Conservation (phyloP, 2,888 invertebrate species). For the Ellobium chinense region DNA sequence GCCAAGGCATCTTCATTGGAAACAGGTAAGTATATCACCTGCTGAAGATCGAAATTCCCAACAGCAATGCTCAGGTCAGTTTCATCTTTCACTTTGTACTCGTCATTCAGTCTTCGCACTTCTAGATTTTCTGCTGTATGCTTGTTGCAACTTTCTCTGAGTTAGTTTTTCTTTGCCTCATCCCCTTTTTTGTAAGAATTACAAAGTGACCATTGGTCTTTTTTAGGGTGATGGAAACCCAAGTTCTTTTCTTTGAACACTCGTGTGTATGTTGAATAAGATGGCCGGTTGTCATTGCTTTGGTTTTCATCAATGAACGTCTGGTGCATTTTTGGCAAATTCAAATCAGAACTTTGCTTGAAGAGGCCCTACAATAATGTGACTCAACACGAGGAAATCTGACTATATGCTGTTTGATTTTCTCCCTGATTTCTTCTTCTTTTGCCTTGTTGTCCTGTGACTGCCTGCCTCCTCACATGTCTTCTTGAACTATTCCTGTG, state of each 20-base stretch:
- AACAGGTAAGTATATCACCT: slow-evolving; percentile 15
- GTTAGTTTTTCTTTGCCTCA: background rate
- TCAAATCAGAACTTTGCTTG: background rate
- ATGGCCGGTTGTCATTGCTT: background rate
- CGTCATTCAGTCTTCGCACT: slow-evolving; percentile 4
- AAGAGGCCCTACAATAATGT: background rate
- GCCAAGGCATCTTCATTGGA: slow-evolving; percentile 15
- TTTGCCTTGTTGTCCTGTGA: background rate
- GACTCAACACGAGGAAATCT: background rate
- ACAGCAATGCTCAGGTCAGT: background rate
- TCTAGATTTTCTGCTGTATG: background rate
- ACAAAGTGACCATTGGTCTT: slow-evolving; percentile 7
- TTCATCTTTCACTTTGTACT: background rate
- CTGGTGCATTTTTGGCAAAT: background rate
- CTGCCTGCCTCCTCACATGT: background rate
- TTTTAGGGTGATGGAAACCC: background rate
- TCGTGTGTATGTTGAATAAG: background rate
- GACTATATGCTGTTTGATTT: background rate
- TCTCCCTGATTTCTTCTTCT: background rate
- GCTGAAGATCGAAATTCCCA: slow-evolving; percentile 9
- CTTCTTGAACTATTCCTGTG: background rate
- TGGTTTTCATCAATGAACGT: background rate
- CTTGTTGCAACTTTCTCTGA: background rate
- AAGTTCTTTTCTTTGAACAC: slow-evolving; percentile 2
- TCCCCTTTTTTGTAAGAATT: background rate